Percentiles rank a stretch among this genome's conserved stretches.
Conservation (phyloP, 1,140 invertebrate species). For the Plodia interpunctella region DNA sequence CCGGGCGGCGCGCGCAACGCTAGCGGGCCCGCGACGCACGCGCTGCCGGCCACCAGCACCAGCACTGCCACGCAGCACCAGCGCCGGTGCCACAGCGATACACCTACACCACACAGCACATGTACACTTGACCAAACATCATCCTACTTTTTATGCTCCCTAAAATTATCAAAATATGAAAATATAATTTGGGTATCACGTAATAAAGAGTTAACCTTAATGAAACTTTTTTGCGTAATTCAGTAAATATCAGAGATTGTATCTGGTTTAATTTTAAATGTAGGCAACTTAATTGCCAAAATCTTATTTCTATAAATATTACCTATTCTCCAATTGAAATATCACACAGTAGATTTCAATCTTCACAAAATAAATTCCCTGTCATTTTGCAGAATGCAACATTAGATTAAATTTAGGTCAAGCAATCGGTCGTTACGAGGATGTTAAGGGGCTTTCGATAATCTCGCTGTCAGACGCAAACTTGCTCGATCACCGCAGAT, state of each 20-base stretch:
- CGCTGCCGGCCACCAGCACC: constrained; percentile 81
- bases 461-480: constrained; percentile 53
- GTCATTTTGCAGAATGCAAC: constrained; percentile 13
- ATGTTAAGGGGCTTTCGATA: constrained; percentile 35
- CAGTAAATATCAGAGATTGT: no score
- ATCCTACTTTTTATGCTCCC: no score
- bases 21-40: constrained; percentile 81
- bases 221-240: no score
- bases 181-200: no score
- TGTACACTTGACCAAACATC: neutral
- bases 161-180: no score
- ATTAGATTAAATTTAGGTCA: constrained; percentile 45
- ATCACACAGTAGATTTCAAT: neutral
- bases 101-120: constrained; percentile 30
- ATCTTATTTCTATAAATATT: no score
- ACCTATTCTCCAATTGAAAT: neutral
- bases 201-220: no score
- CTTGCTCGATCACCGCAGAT: constrained; percentile 28
- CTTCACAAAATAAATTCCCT: neutral
- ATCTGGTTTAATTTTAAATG: no score
- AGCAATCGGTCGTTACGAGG: constrained; percentile 41
- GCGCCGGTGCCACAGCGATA: constrained; percentile 73
- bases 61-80: constrained; percentile 83
- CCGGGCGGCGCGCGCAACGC: constrained; percentile 81
- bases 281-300: no score